phyloP scores from a whole-genome alignment of 64 coral and sea anemone species.

The Hydrozoanthus tunicans region DNA sequence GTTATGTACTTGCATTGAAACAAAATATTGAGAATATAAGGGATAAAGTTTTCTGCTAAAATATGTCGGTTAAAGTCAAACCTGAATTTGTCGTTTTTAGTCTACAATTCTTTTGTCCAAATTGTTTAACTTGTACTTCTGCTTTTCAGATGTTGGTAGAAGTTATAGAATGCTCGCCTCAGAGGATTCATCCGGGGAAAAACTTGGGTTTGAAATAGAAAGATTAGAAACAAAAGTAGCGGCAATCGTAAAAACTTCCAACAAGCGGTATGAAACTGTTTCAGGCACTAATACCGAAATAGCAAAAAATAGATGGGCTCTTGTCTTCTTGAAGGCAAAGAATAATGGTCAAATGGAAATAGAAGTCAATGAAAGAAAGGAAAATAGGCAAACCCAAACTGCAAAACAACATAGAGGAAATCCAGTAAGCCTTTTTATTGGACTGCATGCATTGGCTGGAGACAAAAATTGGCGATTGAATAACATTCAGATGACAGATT shows the following conservation, averaged over 20 bases:
- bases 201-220: background rate
- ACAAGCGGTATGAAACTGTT: background rate
- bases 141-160: too few relatives aligned
- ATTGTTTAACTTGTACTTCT: too few relatives aligned
- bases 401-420: too few relatives aligned
- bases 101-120: too few relatives aligned
- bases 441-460: too few relatives aligned
- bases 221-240: background rate
- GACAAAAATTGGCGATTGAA: background rate
- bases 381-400: background rate
- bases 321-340: background rate
- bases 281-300: background rate
- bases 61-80: too few relatives aligned
- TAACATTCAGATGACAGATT: conserved; percentile 18
- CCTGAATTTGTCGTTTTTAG: too few relatives aligned
- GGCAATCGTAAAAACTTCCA: background rate
- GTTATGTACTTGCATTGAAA: too few relatives aligned
- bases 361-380: conserved; percentile 7
- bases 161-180: background rate
- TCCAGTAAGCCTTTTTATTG: background rate
- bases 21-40: too few relatives aligned
- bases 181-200: too few relatives aligned
- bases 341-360: background rate
- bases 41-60: too few relatives aligned
- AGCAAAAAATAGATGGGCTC: background rate